Evolutionary conservation across 2,113 vertebrate genomes (phyloP).

Genomic region (Amblyopsis rosae): DNA sequence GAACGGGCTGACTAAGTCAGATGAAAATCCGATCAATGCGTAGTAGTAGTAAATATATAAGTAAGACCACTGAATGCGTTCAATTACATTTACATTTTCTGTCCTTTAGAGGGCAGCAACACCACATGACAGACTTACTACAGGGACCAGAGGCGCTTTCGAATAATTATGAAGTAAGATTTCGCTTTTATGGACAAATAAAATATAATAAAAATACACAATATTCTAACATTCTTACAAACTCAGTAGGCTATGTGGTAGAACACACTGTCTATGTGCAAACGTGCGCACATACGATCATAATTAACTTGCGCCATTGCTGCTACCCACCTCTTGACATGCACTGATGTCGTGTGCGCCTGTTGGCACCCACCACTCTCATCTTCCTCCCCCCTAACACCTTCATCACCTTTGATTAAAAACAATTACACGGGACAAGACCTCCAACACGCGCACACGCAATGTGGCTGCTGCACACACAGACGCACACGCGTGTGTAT

Average conservation of each 20-base stretch:
- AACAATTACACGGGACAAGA: not conserved
- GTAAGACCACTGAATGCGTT: not conserved
- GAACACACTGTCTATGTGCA: not conserved
- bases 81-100: not conserved
- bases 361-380: slow-evolving; percentile 42
- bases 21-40: not conserved
- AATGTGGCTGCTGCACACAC: not conserved
- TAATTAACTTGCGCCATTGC: not conserved
- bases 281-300: not conserved
- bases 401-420: slow-evolving; percentile 58
- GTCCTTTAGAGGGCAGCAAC: not conserved
- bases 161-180: too few relatives aligned
- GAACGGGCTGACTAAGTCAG: not conserved
- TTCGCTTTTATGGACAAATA: too few relatives aligned
- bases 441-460: not conserved
- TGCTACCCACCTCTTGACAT: slow-evolving; percentile 3
- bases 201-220: too few relatives aligned
- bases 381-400: slow-evolving; percentile 32
- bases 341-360: slow-evolving; percentile 42
- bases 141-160: not conserved
- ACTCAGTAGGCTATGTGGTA: not conserved
- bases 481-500: not conserved
- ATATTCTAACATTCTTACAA: not conserved
- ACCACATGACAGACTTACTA: not conserved
- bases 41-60: not conserved